Base-by-base conservation (phyloP, 2,113 vertebrate species). In the Phalacrocorax brasilianus region DNA sequence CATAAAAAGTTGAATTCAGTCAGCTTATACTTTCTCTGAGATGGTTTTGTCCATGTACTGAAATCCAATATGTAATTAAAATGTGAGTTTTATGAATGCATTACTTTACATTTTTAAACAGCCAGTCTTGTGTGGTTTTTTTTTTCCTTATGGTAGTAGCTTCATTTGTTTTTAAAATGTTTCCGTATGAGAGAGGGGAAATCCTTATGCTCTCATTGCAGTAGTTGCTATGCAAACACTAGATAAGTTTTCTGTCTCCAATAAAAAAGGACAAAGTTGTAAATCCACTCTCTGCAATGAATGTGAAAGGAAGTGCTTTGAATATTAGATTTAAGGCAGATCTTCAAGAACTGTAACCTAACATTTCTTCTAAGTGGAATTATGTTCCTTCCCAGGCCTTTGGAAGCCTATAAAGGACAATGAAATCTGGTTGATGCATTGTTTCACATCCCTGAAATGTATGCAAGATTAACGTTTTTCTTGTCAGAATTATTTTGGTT, bases 51-150 rank as follows among this genome's bases (percentile, higher is more conserved):
- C 38, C 21, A 4, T 40, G 6, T 90, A 33, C 44, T 91, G 30
- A 83, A 96, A 83, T 76, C 44, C n/a, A 84, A 4, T 42, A 32
- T 63, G 10, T 53, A 62, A 81, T 65, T 81, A 86, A 95, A 91
- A 61, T 70, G 10, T 21, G 14, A 86, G 4, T 40, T 86, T 96
- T 83, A 74, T 50, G 44, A 74, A 24, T 62, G n/a, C 28, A 16
- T 91, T 95, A 49, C 19, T 92, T 92, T 70, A 50, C 16, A n/a
- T 53, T 91, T 94, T 89, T 81, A 88, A 93, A 26, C 40, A 88
- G 19, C 16, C n/a, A 49, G 1, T 47, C 58, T 78, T 47, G 12
- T 82, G 21, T 49, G 32, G 6, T 4, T 16, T 85, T 61, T 85
- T 61, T 76, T 44, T 44, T 15, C 14, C 74, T 90, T 15, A 63